Evolutionary conservation across 2,797 vertebrate genomes (phyloP).

Genomic region (Cossypha niveicapilla): DNA sequence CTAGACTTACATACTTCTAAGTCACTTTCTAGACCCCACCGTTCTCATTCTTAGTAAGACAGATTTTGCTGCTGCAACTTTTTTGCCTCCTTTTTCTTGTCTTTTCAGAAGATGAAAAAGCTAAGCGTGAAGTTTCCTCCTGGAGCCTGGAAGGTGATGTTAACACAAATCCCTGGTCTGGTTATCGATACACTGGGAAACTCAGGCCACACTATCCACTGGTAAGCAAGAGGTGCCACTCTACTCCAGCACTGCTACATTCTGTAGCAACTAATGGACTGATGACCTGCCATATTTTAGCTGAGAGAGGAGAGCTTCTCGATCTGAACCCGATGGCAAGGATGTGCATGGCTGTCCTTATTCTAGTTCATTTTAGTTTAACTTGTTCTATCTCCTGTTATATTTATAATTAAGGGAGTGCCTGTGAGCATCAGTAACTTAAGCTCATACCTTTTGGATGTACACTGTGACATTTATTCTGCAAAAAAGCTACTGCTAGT

Average conservation of each 20-base stretch:
- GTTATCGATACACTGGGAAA: constrained; percentile 94
- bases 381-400: neutral
- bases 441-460: neutral
- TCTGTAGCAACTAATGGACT: neutral
- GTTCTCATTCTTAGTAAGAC: neutral
- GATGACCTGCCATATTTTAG: neutral
- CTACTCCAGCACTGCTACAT: rapidly evolving
- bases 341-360: neutral
- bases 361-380: neutral
- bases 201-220: constrained; percentile 94
- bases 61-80: neutral
- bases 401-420: neutral
- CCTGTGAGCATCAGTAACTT: neutral
- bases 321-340: neutral
- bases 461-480: neutral
- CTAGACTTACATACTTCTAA: neutral
- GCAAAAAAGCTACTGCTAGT: neutral
- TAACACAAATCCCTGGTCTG: constrained; percentile 96
- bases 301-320: neutral
- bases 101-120: constrained; percentile 88
- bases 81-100: neutral
- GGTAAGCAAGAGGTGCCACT: constrained; percentile 71
- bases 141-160: constrained; percentile 88
- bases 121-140: constrained; percentile 82
- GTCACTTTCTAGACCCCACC: neutral